phyloP scores from a whole-genome alignment of 1,140 invertebrate species.

The Amphibalanus amphitrite region DNA sequence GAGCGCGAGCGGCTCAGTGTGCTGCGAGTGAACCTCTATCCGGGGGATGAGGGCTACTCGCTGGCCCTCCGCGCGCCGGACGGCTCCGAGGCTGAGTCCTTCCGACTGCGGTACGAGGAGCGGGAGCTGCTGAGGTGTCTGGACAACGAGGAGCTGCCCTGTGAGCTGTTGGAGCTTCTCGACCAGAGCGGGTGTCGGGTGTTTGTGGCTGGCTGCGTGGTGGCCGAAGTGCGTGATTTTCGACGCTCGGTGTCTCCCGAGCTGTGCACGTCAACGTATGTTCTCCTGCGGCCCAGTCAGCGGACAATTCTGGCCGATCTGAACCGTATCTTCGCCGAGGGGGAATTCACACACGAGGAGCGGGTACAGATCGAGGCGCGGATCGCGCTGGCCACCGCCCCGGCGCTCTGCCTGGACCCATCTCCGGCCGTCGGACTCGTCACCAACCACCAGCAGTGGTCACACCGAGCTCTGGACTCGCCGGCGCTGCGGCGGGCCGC shows the following conservation, averaged over 20 bases:
- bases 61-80: constrained; percentile 47
- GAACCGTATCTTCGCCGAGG: constrained; percentile 43
- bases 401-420: constrained; percentile 70
- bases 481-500: not conserved
- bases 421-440: constrained; percentile 56
- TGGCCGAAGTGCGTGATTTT: constrained; percentile 77
- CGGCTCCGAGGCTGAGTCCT: constrained; percentile 29
- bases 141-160: constrained; percentile 69
- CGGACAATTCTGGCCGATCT: constrained; percentile 48
- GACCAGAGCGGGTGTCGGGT: constrained; percentile 58
- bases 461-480: not conserved
- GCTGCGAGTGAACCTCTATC: constrained; percentile 74
- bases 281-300: constrained; percentile 2
- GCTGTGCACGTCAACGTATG: not conserved
- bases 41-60: constrained; percentile 78
- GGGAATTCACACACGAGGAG: constrained; percentile 57
- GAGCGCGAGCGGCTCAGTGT: constrained; percentile 67
- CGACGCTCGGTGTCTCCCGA: constrained; percentile 34
- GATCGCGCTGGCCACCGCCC: constrained; percentile 59
- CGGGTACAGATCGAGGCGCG: constrained; percentile 46
- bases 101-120: constrained; percentile 32
- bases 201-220: constrained; percentile 80
- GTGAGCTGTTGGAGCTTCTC: constrained; percentile 62
- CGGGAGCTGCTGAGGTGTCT: constrained; percentile 46
- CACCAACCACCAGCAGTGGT: constrained; percentile 43